phyloP scores from a whole-genome alignment of 2,888 invertebrate species.

The Cephus spinipes region DNA sequence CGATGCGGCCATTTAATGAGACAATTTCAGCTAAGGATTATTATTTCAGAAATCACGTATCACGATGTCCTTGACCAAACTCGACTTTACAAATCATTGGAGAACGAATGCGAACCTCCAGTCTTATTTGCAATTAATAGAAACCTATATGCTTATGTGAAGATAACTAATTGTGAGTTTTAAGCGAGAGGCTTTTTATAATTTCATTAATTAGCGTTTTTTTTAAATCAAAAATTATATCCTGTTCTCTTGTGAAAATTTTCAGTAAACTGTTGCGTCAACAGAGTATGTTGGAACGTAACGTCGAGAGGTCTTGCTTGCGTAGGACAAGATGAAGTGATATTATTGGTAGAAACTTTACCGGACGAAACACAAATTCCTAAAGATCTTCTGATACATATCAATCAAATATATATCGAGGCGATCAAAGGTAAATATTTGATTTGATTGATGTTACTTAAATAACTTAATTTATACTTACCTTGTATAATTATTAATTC shows the following conservation, averaged over 20 bases:
- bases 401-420: constrained; percentile 79
- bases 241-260: constrained; percentile 22
- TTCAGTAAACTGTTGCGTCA: constrained; percentile 82
- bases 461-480: constrained; percentile 4
- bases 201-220: background rate
- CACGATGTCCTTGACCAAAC: constrained; percentile 71
- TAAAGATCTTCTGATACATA: constrained; percentile 80
- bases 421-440: constrained; percentile 70
- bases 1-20: background rate
- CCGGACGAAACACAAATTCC: constrained; percentile 75
- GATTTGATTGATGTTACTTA: background rate
- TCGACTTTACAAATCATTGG: constrained; percentile 71
- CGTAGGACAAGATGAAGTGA: constrained; percentile 86
- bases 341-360: constrained; percentile 78
- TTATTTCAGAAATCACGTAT: constrained; percentile 68
- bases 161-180: constrained; percentile 80
- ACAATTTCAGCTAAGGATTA: background rate
- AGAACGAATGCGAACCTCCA: constrained; percentile 70
- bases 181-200: background rate
- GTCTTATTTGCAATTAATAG: constrained; percentile 80
- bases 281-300: constrained; percentile 81
- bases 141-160: constrained; percentile 80
- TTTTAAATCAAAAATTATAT: background rate
- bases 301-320: constrained; percentile 81
- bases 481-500: constrained; percentile 23